Base-by-base conservation (phyloP, 1,140 invertebrate genomes). In the Arctopsyche grandis region DNA sequence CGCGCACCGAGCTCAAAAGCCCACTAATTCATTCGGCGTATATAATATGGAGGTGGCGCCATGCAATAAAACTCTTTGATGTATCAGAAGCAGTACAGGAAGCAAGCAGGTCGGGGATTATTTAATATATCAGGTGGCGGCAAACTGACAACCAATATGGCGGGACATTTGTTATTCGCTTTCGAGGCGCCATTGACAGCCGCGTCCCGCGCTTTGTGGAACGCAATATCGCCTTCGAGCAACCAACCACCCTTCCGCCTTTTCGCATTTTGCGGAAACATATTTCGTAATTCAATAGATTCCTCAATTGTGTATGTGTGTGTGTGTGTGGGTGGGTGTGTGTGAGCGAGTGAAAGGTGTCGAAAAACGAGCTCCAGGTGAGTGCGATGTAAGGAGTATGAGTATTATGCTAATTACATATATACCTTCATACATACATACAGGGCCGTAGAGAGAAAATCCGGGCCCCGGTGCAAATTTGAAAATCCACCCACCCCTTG, bases 81-180 rank as follows among this genome's bases (percentile, higher is more conserved):
- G 69, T 19, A 26, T 22, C 38, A 69, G 38, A 46, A 46, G 22
- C 21, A 22, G 24, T 22, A 69, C 22, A 29, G 29, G 29, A 38
- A 38, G 38, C 69, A 26, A 66, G n/a, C 60, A 21, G 19, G 19
- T 66, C 24, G 63, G 44, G 69, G 69, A 71, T 71, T 71, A 71
- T 71, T 71, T 71, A 71, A 71, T 71, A 71, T 48, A 71, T 71
- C 69, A 71, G 69, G 69, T 48, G 69, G 38, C 21, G 69, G 69
- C 44, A 38, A 71, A 71, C 69, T 71, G 69, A 71, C 69, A 71
- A 71, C 69, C 69, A 71, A 71, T 71, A 71, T 71, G 69, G 69
- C 38, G 69, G 69, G 44, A 71, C 69, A 71, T 71, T 71, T 71
- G 69, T 71, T 71, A 71, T 71, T 71, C 69, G 69, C 38, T 69